Evolutionary conservation across 2,797 vertebrate species (phyloP).

Genomic region (Acanthornis magna): DNA sequence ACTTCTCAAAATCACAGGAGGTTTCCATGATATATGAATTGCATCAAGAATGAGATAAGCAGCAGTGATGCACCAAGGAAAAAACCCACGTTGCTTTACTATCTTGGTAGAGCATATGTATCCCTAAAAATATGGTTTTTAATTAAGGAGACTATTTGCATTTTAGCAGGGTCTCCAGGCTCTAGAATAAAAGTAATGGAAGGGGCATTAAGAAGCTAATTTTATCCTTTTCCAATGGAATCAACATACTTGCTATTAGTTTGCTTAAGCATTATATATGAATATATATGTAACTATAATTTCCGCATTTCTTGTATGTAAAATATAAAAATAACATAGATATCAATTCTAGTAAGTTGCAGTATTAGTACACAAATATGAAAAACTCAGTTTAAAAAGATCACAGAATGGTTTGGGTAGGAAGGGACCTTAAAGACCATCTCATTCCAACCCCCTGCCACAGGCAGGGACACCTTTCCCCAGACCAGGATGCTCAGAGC

Average conservation of each 20-base stretch:
- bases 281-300: background rate
- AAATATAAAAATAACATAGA: background rate
- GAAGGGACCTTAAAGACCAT: background rate
- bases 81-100: background rate
- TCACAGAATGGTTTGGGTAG: background rate
- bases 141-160: background rate
- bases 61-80: background rate
- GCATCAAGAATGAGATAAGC: background rate
- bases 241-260: background rate
- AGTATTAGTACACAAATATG: background rate
- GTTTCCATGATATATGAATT: background rate
- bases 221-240: background rate
- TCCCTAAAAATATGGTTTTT: background rate
- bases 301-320: background rate
- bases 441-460: background rate
- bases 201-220: background rate
- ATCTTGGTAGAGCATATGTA: background rate
- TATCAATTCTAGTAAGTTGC: background rate
- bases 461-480: background rate
- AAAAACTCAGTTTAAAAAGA: background rate
- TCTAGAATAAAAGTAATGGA: background rate
- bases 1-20: background rate
- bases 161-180: background rate
- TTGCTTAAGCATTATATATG: background rate
- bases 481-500: background rate